Conservation (phyloP, 2,888 invertebrate genomes). For the Oscheius sp. region DNA sequence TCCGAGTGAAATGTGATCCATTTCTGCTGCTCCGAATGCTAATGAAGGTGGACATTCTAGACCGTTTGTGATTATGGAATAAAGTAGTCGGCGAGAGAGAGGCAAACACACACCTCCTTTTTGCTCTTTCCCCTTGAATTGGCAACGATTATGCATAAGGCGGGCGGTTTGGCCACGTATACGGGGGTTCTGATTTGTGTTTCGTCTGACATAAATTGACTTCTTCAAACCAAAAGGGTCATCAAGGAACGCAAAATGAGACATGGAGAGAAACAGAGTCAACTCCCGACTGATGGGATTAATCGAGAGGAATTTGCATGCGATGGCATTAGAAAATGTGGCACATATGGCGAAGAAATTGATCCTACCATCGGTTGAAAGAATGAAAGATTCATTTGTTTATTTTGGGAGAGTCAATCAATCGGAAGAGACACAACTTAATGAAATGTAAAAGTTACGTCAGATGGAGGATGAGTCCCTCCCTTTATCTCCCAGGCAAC, state of each 20-base stretch:
- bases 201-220: too few relatives aligned
- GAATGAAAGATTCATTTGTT: too few relatives aligned
- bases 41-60: slow-evolving; percentile 28
- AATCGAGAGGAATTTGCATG: slow-evolving; percentile 30
- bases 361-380: neutral
- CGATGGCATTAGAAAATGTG: slow-evolving; percentile 27
- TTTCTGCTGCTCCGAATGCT: slow-evolving; percentile 26
- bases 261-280: neutral
- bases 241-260: neutral
- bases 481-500: neutral
- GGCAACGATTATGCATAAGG: slow-evolving; percentile 7
- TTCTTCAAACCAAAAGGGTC: too few relatives aligned
- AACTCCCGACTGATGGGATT: slow-evolving; percentile 26
- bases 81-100: neutral
- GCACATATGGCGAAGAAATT: slow-evolving; percentile 19
- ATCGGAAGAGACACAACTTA: neutral
- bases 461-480: neutral
- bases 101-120: slow-evolving; percentile 9
- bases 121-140: slow-evolving; percentile 21
- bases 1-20: slow-evolving; percentile 14
- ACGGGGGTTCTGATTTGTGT: too few relatives aligned
- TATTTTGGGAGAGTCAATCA: neutral
- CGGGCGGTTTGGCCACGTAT: too few relatives aligned
- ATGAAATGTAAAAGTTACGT: neutral
- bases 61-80: neutral